These are phyloP conservation scores for Agrotis exclamationis DNA, from an alignment of 2,888 invertebrate genomes.

Conservation along the genomic window DNA sequence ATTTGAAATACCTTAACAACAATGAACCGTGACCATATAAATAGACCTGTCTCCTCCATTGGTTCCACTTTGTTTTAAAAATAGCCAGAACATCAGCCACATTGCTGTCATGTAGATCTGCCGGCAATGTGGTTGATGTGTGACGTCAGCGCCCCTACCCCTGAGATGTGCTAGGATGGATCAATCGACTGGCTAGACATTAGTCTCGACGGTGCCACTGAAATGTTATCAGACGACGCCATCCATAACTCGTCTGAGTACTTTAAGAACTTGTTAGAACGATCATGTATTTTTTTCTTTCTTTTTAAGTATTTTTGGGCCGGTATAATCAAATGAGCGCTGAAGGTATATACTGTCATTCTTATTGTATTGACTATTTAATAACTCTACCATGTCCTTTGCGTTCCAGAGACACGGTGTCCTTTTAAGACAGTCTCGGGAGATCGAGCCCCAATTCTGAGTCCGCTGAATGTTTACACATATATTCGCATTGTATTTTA, in stretches of 20 bases:
- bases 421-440: too few relatives aligned
- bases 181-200: conserved; percentile 53
- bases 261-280: not conserved
- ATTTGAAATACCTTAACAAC: conserved; percentile 9
- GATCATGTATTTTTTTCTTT: too few relatives aligned
- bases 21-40: conserved; percentile 6
- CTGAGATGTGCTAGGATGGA: conserved; percentile 37
- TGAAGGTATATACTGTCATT: too few relatives aligned
- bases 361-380: too few relatives aligned
- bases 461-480: not conserved
- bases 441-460: too few relatives aligned
- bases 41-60: conserved; percentile 15
- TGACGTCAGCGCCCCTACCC: conserved; percentile 46
- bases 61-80: conserved; percentile 33
- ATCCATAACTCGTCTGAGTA: conserved; percentile 12
- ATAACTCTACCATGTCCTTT: too few relatives aligned
- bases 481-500: not conserved
- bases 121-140: conserved; percentile 16
- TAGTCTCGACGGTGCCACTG: conserved; percentile 45
- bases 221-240: conserved; percentile 39
- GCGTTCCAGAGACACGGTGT: too few relatives aligned
- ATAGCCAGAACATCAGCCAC: not conserved
- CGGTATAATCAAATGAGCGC: too few relatives aligned
- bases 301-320: too few relatives aligned
- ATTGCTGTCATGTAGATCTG: not conserved